Conservation (phyloP, 2,113 vertebrate genomes). For the Xyliphius kryptos region DNA sequence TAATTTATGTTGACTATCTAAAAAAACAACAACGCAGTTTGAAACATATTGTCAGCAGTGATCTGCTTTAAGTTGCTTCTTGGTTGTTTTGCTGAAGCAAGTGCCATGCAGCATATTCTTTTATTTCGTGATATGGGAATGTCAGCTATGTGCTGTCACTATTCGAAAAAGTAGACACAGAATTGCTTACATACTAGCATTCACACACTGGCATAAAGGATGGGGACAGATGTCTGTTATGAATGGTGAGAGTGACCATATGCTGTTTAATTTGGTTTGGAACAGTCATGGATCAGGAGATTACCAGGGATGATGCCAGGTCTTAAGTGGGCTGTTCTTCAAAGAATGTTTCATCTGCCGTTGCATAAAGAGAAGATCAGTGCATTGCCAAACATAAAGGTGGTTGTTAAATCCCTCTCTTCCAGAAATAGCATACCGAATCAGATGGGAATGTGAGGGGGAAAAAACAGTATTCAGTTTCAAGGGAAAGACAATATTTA, state of each 20-base stretch:
- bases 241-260: slow-evolving; percentile 8
- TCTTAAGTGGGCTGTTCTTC: slow-evolving; percentile 40
- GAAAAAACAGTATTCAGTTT: no score
- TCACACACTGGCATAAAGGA: background rate
- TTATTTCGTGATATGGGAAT: background rate
- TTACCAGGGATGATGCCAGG: slow-evolving; percentile 28
- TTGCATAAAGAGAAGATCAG: slow-evolving; percentile 24
- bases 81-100: no score
- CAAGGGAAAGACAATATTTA: no score
- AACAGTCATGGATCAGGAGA: slow-evolving; percentile 28
- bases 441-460: no score
- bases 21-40: no score
- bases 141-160: background rate
- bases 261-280: slow-evolving; percentile 17
- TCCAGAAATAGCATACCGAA: slow-evolving; percentile 4
- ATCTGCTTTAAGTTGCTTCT: no score
- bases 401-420: slow-evolving; percentile 20
- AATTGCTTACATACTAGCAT: background rate
- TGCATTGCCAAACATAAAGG: slow-evolving; percentile 24
- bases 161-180: background rate
- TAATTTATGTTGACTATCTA: no score
- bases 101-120: no score
- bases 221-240: slow-evolving; percentile 13
- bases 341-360: slow-evolving; percentile 19
- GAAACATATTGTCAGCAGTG: no score